Percentiles rank a stretch among this genome's conserved stretches.
phyloP scores from a whole-genome alignment of 1,140 invertebrate species.

The Bombus pyrosoma region DNA sequence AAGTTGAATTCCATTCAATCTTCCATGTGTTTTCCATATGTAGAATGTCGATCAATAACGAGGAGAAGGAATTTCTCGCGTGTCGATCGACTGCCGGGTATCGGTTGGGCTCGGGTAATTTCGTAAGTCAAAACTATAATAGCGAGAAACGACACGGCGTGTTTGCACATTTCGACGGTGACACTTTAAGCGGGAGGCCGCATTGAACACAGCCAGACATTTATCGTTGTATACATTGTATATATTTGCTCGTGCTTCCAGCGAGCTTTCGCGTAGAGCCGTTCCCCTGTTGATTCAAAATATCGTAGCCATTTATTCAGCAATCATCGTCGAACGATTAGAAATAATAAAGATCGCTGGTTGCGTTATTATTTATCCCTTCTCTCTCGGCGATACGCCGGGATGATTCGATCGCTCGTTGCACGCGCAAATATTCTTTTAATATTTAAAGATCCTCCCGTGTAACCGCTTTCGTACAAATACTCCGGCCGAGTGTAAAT shows the following conservation, averaged over 20 bases:
- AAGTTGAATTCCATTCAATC: too few relatives aligned
- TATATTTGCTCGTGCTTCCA: constrained; percentile 37
- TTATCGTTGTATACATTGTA: constrained; percentile 45
- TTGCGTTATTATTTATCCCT: background rate
- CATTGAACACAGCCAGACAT: constrained; percentile 19
- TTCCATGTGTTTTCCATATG: too few relatives aligned
- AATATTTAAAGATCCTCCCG: constrained; percentile 53
- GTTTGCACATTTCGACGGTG: constrained; percentile 30
- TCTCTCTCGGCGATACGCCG: background rate
- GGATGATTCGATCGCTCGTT: background rate
- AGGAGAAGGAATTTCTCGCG: too few relatives aligned
- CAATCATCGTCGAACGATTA: constrained; percentile 32
- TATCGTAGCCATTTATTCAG: constrained; percentile 29
- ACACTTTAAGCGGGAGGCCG: constrained; percentile 22
- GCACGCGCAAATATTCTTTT: constrained; percentile 38
- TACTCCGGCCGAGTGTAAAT: constrained; percentile 39
- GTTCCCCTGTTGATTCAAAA: constrained; percentile 42
- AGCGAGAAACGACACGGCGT: constrained; percentile 16
- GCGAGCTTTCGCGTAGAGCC: constrained; percentile 17
- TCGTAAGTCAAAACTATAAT: constrained; percentile 36
- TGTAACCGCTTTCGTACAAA: constrained; percentile 43
- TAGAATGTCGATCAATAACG: too few relatives aligned
- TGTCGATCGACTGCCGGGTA: too few relatives aligned
- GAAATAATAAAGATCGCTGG: constrained; percentile 34
- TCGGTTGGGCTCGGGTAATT: constrained; percentile 14